phyloP scores from a whole-genome alignment of 2,888 invertebrate genomes.

The Stenodera caucasica region DNA sequence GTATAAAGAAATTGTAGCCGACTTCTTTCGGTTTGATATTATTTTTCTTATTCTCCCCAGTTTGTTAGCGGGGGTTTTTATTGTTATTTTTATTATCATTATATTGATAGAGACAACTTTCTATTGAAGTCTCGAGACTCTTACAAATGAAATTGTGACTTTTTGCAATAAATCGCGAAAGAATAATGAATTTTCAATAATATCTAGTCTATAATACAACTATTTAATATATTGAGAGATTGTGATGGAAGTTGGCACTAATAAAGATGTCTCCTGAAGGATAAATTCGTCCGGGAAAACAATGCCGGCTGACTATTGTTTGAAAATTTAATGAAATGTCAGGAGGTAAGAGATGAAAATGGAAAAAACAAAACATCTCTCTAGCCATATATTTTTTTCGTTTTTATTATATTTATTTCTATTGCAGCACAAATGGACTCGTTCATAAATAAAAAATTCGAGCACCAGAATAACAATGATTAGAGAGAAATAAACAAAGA shows the following conservation, averaged over 20 bases:
- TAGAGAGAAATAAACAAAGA: no score
- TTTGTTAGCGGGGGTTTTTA: not conserved
- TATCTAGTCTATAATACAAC: no score
- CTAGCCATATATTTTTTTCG: no score
- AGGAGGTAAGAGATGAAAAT: not conserved
- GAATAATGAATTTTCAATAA: no score
- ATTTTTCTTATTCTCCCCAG: not conserved
- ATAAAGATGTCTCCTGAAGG: not conserved
- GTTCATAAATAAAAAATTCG: no score
- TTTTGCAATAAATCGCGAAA: no score
- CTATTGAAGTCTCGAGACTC: not conserved
- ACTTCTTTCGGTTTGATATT: not conserved
- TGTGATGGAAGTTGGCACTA: no score
- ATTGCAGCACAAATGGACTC: no score
- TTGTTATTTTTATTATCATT: not conserved
- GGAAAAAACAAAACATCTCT: not conserved
- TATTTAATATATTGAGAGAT: no score
- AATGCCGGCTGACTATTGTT: not conserved
- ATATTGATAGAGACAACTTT: not conserved
- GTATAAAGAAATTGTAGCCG: not conserved
- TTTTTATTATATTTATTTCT: no score
- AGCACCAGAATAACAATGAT: no score
- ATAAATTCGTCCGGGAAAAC: not conserved
- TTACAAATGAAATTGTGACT: not conserved
- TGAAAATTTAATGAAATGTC: slow-evolving; percentile 4